Percentiles rank a stretch among this genome's conserved stretches.
These are phyloP conservation scores for Rhea americana DNA, from an alignment of 2,113 vertebrate genomes.

Conservation along the genomic window DNA sequence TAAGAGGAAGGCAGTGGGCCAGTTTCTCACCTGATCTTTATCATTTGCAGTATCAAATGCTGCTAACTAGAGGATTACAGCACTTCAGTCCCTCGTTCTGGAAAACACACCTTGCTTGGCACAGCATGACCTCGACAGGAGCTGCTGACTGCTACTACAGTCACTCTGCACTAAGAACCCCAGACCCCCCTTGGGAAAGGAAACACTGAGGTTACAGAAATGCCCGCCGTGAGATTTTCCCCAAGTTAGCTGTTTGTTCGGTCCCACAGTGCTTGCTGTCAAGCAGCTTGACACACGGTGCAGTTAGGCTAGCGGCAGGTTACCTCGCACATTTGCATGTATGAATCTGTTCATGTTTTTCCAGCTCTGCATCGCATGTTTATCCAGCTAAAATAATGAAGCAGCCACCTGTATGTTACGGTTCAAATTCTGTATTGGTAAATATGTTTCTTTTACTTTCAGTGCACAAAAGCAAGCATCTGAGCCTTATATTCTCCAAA, in stretches of 20 bases:
- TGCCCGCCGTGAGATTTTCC: neutral
- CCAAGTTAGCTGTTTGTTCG: neutral
- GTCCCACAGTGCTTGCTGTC: neutral
- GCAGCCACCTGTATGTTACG: slow-evolving; percentile 30
- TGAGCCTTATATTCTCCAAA: neutral
- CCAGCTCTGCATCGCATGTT: neutral
- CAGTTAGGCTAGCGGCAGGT: neutral
- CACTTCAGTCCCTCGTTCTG: neutral
- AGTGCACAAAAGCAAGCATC: slow-evolving; percentile 25
- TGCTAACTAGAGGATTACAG: neutral
- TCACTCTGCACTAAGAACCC: neutral
- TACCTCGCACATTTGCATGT: neutral
- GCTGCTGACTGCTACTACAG: neutral
- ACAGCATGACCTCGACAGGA: neutral
- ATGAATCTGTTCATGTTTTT: slow-evolving; percentile 27
- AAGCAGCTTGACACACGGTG: neutral
- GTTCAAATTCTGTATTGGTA: slow-evolving; percentile 41
- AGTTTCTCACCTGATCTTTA: neutral
- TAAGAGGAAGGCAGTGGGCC: neutral
- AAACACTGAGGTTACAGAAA: neutral
- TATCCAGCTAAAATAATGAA: slow-evolving; percentile 36
- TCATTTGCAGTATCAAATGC: neutral
- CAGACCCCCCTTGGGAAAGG: neutral
- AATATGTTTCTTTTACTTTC: slow-evolving; percentile 20
- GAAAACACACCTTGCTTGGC: rapidly evolving